Conservation (phyloP, 2,797 vertebrate species). For the Tympanoctomys barrerae region DNA sequence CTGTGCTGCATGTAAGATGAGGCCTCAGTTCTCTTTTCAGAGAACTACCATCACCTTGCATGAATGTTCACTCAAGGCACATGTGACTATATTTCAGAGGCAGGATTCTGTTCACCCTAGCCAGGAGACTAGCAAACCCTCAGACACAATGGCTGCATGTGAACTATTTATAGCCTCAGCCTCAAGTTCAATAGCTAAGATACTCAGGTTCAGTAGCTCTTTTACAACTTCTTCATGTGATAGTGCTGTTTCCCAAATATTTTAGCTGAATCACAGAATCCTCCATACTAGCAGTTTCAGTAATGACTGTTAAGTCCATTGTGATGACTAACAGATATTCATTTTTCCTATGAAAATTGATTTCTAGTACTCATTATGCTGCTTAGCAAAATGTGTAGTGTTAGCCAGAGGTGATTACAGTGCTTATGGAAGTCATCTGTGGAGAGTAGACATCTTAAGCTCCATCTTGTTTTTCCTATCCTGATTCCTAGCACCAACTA, state of each 20-base stretch:
- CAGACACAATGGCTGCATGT: not conserved
- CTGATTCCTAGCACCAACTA: not conserved
- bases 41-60: not conserved
- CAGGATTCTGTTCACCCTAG: not conserved
- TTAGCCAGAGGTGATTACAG: not conserved
- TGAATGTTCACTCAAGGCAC: not conserved
- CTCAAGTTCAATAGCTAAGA: not conserved
- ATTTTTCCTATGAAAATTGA: conserved; percentile 33
- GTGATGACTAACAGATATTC: not conserved
- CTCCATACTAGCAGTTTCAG: conserved; percentile 34
- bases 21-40: not conserved
- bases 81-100: not conserved
- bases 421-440: not conserved
- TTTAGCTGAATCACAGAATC: conserved; percentile 37
- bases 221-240: not conserved
- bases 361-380: not conserved
- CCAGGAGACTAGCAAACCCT: not conserved
- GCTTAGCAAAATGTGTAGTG: not conserved
- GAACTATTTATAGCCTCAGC: not conserved
- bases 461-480: not conserved
- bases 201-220: not conserved
- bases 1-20: not conserved
- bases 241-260: conserved; percentile 1
- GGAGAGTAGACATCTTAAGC: not conserved
- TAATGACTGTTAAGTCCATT: not conserved